Evolutionary conservation across 2,888 invertebrate genomes (phyloP).

Genomic region (Capitulum mitella): DNA sequence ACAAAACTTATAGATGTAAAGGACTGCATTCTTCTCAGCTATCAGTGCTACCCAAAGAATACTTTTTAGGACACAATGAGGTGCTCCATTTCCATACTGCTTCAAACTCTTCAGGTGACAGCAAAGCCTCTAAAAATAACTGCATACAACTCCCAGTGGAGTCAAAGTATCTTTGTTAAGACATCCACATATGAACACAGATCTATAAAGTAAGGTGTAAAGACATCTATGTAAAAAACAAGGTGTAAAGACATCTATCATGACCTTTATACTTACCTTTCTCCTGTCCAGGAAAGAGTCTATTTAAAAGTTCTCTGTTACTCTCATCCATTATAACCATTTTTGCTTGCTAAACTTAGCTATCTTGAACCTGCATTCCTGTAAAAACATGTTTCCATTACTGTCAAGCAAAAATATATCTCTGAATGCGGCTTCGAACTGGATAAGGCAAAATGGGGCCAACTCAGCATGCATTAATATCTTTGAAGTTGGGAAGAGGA

Average conservation of each 20-base stretch:
- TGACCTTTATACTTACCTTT: conserved; percentile 48
- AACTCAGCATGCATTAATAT: too few species aligned
- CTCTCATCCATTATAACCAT: conserved; percentile 50
- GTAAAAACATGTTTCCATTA: too few species aligned
- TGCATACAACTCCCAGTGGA: background rate
- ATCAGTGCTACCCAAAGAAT: too few species aligned
- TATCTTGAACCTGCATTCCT: too few species aligned
- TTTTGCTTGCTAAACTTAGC: conserved; percentile 48
- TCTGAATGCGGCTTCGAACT: too few species aligned
- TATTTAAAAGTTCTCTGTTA: conserved; percentile 47
- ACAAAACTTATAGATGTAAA: too few species aligned
- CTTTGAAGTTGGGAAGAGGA: too few species aligned
- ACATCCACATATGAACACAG: background rate
- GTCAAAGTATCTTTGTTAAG: background rate
- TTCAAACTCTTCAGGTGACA: background rate
- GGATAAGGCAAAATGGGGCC: too few species aligned
- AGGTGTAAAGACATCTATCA: background rate
- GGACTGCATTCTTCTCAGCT: too few species aligned
- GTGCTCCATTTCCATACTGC: background rate
- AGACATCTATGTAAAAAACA: background rate
- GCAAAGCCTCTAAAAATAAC: too few species aligned
- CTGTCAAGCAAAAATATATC: too few species aligned
- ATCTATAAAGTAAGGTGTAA: background rate
- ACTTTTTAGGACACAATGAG: too few species aligned
- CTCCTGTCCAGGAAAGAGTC: conserved; percentile 60